Evolutionary conservation across 2,113 vertebrate species (phyloP), one percentile per base, ranked within the genome.

Genomic region (Tiliqua scincoides): DNA sequence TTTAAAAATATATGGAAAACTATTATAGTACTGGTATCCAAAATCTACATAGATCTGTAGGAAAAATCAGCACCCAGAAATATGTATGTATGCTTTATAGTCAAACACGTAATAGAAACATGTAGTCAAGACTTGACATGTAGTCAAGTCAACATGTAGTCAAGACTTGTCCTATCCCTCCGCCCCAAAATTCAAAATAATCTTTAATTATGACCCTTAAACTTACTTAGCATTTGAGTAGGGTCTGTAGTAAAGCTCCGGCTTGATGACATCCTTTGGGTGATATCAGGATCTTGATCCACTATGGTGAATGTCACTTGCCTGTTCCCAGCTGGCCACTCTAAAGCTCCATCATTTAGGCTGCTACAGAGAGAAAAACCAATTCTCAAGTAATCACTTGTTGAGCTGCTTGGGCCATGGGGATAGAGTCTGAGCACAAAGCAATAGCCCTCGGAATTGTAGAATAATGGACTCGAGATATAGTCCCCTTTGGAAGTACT

Each of bases 311-410:
- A 84, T 0, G 91, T 89, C 23, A 83, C 97, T 92, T 98, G 98
- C 77, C 97, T 96, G 94, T 98, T 97, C 48, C 96, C 89, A 3
- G 94, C 98, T 0, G 98, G 98, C 98, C 98, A 99, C 85, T 98
- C 95, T 91, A 99, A 90, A 35, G 97, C 94, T 0, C 27, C 94
- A 6, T 99, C 98, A 0, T 98, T 98, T n/a, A 97, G 96, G 4
- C 98, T 97, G 43, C 98, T 99, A 95, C 89, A 94, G 91, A 99
- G 82, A 91, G 98, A 96, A 90, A 99, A 98, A 84, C 94, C 85
- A 8, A 99, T 25, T 1, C 97, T 96, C 0, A 85, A 3, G 68
- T 97, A 97, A 88, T 84, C 88, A 81, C 85, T 92, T 79, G 1
- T 0, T 0, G 95, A 94, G 11, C 0, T 78, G 3, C 0, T 0